phyloP scores from a whole-genome alignment of 2,797 vertebrate genomes.

The Sebastes miniatus region DNA sequence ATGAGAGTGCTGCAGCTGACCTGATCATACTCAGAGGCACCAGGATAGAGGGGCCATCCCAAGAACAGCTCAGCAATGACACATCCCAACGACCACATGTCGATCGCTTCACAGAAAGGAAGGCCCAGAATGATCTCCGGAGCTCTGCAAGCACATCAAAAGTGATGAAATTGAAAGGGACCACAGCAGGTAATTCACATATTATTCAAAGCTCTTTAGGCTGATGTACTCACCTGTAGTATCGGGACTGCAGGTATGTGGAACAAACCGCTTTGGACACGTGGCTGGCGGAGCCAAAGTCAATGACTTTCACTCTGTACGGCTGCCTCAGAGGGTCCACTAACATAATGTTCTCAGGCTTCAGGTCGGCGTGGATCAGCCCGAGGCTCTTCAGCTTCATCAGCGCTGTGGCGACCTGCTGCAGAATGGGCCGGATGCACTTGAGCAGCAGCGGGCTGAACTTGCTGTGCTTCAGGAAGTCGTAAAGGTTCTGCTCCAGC shows the following conservation, averaged over 20 bases:
- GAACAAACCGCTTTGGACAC: conserved; percentile 98
- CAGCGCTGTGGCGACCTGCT: conserved; percentile 96
- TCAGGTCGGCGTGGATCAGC: conserved; percentile 96
- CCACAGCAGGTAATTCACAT: neutral
- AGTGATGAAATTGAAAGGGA: neutral
- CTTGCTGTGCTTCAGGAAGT: conserved; percentile 99
- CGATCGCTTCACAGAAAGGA: conserved; percentile 97
- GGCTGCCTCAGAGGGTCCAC: conserved; percentile 95
- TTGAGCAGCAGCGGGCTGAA: conserved; percentile 97
- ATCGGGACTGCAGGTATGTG: conserved; percentile 97
- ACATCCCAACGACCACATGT: conserved; percentile 99
- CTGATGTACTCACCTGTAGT: conserved; percentile 88
- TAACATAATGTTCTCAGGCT: conserved; percentile 98
- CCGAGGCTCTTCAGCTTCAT: conserved; percentile 98
- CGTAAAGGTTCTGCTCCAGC: conserved; percentile 99
- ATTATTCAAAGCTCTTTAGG: neutral
- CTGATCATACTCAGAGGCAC: conserved; percentile 98
- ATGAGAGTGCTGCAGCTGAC: conserved; percentile 72
- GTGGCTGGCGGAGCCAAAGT: conserved; percentile 97
- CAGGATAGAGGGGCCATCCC: conserved; percentile 97
- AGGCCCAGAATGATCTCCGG: conserved; percentile 98
- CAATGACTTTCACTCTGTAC: conserved; percentile 97
- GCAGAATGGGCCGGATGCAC: conserved; percentile 95
- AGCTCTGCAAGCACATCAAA: conserved; percentile 81
- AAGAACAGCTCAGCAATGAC: conserved; percentile 97